Conservation (phyloP, 2,888 invertebrate species). For the Subacronicta megacephala region DNA sequence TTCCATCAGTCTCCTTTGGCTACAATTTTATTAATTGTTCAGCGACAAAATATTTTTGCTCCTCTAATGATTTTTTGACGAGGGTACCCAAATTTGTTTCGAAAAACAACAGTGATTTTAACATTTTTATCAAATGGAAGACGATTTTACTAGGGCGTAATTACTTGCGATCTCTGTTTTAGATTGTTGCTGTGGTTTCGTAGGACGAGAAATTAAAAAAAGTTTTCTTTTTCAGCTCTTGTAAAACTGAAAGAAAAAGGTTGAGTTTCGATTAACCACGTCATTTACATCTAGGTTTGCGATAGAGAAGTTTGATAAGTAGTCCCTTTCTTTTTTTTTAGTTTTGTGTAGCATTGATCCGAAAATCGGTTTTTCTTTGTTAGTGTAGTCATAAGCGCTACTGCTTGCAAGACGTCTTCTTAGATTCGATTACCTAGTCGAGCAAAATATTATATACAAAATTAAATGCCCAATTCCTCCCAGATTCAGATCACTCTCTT, state of each 20-base stretch:
- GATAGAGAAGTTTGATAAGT: no score
- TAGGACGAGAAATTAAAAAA: not conserved
- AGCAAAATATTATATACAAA: no score
- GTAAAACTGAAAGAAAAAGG: not conserved
- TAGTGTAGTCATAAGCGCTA: no score
- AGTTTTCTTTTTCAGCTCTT: not conserved
- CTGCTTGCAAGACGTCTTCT: no score
- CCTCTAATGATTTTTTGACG: conserved; percentile 81
- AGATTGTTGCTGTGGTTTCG: not conserved
- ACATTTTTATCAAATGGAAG: conserved; percentile 39
- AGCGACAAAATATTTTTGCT: conserved; percentile 81
- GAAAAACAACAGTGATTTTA: conserved; percentile 67
- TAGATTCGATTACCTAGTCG: no score
- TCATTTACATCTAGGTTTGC: no score
- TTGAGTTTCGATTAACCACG: no score
- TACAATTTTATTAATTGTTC: conserved; percentile 66
- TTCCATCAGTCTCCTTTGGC: conserved; percentile 46
- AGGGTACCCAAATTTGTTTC: conserved; percentile 73
- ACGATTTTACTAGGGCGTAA: conserved; percentile 8
- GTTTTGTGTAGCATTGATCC: no score
- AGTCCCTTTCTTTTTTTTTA: no score
- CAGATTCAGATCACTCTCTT: no score
- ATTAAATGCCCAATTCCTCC: no score
- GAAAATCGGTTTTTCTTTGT: no score
- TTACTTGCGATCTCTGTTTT: conserved; percentile 1